A percentile compares a stretch with the other conserved stretches of the same genome.
Evolutionary conservation across 2,797 vertebrate genomes (phyloP).

Genomic region (Betta splendens): DNA sequence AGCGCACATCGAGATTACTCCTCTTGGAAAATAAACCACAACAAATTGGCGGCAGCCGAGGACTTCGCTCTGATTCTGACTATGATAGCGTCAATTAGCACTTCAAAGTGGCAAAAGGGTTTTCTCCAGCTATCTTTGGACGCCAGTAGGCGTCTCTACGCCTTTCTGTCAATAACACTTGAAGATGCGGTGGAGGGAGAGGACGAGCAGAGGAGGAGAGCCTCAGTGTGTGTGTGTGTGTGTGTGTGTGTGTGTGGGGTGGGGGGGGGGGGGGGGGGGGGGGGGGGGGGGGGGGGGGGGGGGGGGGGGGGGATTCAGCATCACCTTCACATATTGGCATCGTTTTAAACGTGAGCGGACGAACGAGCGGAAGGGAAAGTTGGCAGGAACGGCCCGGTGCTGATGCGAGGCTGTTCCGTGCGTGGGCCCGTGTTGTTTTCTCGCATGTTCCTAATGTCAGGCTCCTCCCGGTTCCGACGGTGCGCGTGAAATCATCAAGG

Average conservation of each 20-base stretch:
- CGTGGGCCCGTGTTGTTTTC: constrained; percentile 38
- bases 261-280: too few relatives aligned
- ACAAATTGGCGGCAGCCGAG: constrained; percentile 67
- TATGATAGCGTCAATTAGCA: constrained; percentile 75
- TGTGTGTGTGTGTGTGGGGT: too few relatives aligned
- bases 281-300: constrained; percentile 16
- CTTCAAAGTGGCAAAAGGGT: constrained; percentile 71
- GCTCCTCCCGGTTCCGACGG: constrained; percentile 46
- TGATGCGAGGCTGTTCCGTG: constrained; percentile 32
- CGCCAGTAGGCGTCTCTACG: constrained; percentile 64
- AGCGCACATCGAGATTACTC: constrained; percentile 65
- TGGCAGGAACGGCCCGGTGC: constrained; percentile 43
- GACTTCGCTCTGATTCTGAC: constrained; percentile 62
- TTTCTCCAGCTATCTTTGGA: constrained; percentile 75
- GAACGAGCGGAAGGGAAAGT: constrained; percentile 7
- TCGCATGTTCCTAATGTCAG: constrained; percentile 15
- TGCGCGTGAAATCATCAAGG: constrained; percentile 42
- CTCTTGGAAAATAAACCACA: constrained; percentile 67
- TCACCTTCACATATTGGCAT: constrained; percentile 40
- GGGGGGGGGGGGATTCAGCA: constrained; percentile 33
- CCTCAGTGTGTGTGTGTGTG: too few relatives aligned
- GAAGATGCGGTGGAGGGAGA: constrained; percentile 43
- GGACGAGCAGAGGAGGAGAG: constrained; percentile 4
- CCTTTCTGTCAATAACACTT: constrained; percentile 67
- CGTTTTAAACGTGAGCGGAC: constrained; percentile 32